These are phyloP conservation scores for Peromyscus aztecus DNA, from an alignment of 2,797 vertebrate genomes.

Conservation along the genomic window DNA sequence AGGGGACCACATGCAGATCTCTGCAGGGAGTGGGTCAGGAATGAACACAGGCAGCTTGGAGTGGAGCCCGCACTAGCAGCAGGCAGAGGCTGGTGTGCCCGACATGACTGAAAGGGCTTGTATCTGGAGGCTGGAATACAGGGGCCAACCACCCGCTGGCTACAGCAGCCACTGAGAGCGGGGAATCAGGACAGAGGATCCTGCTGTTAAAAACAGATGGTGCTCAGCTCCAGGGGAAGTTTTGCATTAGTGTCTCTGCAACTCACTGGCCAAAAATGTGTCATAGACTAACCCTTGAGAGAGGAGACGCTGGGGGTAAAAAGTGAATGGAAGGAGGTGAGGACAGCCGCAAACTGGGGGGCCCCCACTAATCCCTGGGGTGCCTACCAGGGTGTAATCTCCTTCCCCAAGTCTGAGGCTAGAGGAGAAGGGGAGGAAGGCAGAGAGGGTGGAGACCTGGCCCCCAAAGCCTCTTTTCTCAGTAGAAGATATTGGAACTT, in stretches of 20 bases:
- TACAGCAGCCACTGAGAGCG: background rate
- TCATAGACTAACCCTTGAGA: background rate
- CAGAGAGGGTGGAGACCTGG: background rate
- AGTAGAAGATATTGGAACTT: background rate
- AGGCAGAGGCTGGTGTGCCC: background rate
- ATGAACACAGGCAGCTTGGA: background rate
- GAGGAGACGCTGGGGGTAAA: background rate
- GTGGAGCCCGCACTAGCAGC: background rate
- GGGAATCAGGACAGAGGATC: background rate
- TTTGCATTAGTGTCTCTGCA: constrained; percentile 57
- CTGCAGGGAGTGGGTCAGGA: background rate
- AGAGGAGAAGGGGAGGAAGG: background rate
- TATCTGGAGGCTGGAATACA: background rate
- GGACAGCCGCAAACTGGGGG: constrained; percentile 53
- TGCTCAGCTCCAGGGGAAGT: constrained; percentile 52
- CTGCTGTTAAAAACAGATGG: background rate
- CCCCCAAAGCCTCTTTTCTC: constrained; percentile 36
- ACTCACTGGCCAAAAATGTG: constrained; percentile 70
- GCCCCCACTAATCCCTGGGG: constrained; percentile 40
- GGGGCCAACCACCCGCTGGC: background rate
- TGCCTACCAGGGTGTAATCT: constrained; percentile 11
- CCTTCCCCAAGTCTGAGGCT: background rate
- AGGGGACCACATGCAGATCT: background rate
- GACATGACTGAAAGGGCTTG: background rate
- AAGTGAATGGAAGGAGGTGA: background rate